Percentiles rank a stretch among this genome's conserved stretches.
Evolutionary conservation across 2,888 invertebrate genomes (phyloP).

Genomic region (Caenorhabditis japonica): DNA sequence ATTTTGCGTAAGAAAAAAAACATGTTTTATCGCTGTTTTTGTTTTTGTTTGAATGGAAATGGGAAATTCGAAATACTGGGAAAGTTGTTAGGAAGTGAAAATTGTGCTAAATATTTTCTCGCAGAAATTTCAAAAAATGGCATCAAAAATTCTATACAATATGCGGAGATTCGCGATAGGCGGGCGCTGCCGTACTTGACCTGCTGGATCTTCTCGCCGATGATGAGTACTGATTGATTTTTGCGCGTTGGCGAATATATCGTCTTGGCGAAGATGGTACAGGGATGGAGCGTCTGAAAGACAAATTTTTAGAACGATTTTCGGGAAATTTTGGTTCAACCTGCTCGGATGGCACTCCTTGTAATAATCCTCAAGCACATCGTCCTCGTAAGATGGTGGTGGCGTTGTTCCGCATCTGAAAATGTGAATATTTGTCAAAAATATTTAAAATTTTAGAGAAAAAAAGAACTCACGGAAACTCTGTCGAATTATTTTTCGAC

Average conservation of each 20-base stretch:
- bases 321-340: slow-evolving; percentile 1
- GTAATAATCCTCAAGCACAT: slow-evolving; percentile 75
- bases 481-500: slow-evolving; percentile 47
- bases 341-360: slow-evolving; percentile 70
- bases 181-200: slow-evolving; percentile 15
- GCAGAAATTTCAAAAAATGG: no score
- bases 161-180: slow-evolving; percentile 27
- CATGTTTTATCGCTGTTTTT: neutral
- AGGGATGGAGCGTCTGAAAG: slow-evolving; percentile 40
- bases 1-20: neutral
- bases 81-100: neutral
- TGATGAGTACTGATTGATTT: neutral
- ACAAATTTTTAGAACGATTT: neutral
- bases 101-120: no score
- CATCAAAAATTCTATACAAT: slow-evolving; percentile 26
- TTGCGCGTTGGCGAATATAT: slow-evolving; percentile 18
- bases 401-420: slow-evolving; percentile 73
- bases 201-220: slow-evolving; percentile 31
- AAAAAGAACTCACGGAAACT: slow-evolving; percentile 42
- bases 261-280: slow-evolving; percentile 49
- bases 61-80: neutral
- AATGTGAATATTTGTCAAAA: neutral
- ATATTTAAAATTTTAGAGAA: slow-evolving; percentile 2
- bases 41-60: neutral
- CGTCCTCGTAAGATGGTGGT: slow-evolving; percentile 76